phyloP scores from a whole-genome alignment of 2,113 vertebrate genomes.

The Pheucticus melanocephalus region DNA sequence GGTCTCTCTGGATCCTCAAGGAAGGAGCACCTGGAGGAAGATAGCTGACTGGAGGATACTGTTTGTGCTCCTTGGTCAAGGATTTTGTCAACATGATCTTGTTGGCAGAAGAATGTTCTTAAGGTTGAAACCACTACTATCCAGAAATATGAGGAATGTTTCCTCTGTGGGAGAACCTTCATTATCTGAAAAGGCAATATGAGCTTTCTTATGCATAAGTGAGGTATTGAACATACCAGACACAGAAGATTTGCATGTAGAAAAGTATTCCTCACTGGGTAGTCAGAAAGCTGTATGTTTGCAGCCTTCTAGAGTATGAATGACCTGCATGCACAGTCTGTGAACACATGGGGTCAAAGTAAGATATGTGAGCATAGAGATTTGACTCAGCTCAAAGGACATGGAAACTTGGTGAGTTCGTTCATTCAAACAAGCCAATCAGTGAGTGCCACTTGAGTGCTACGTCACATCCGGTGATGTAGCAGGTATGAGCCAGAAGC shows the following conservation, averaged over 20 bases:
- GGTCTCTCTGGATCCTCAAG: not conserved
- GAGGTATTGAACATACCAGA: not conserved
- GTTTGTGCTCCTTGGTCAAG: not conserved
- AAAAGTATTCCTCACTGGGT: not conserved
- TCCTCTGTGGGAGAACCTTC: not conserved
- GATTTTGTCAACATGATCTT: not conserved
- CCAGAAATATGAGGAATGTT: not conserved
- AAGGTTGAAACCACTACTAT: not conserved
- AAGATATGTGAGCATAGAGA: not conserved
- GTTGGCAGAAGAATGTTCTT: not conserved
- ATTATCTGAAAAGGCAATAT: not conserved
- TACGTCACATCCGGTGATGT: too few species aligned
- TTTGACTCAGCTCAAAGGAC: too few species aligned
- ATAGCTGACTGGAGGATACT: not conserved
- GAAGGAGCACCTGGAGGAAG: not conserved
- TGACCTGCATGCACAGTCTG: rapidly evolving
- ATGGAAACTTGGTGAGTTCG: too few species aligned
- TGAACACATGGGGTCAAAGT: not conserved
- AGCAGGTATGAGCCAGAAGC: too few species aligned
- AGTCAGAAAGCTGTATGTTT: not conserved
- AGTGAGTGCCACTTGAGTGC: too few species aligned
- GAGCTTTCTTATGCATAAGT: not conserved
- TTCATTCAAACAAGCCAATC: too few species aligned
- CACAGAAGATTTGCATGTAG: not conserved
- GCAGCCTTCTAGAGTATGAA: not conserved